Conservation (phyloP, 2,797 vertebrate genomes). For the Psittacula echo region DNA sequence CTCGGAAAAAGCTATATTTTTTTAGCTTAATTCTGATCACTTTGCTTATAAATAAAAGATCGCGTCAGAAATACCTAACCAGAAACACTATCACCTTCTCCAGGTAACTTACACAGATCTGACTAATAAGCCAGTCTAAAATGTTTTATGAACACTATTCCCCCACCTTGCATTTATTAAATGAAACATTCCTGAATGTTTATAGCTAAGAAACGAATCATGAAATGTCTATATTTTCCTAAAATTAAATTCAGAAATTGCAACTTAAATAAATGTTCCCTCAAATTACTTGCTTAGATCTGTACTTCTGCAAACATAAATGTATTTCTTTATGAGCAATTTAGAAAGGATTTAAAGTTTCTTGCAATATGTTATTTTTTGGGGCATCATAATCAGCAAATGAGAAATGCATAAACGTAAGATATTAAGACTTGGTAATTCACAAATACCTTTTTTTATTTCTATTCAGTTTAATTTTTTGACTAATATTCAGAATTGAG, state of each 20-base stretch:
- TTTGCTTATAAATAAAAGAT: background rate
- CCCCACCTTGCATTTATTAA: background rate
- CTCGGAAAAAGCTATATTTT: background rate
- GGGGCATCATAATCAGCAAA: conserved; percentile 31
- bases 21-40: background rate
- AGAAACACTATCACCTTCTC: background rate
- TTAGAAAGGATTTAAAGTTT: conserved; percentile 17
- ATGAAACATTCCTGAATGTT: background rate
- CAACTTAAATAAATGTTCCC: background rate
- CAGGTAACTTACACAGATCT: background rate
- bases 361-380: conserved; percentile 61
- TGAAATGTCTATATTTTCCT: background rate
- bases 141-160: background rate
- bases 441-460: conserved; percentile 20
- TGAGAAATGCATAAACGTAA: conserved; percentile 36
- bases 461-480: background rate
- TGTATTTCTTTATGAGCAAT: background rate
- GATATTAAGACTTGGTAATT: conserved; percentile 11
- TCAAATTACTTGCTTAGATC: background rate
- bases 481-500: background rate
- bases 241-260: background rate
- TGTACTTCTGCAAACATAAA: background rate
- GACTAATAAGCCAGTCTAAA: background rate
- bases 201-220: background rate
- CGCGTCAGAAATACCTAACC: background rate